A percentile compares a stretch with the other conserved stretches of the same genome.
These are phyloP conservation scores for Heliangelus exortis DNA, from an alignment of 2,797 vertebrate genomes.

Conservation along the genomic window DNA sequence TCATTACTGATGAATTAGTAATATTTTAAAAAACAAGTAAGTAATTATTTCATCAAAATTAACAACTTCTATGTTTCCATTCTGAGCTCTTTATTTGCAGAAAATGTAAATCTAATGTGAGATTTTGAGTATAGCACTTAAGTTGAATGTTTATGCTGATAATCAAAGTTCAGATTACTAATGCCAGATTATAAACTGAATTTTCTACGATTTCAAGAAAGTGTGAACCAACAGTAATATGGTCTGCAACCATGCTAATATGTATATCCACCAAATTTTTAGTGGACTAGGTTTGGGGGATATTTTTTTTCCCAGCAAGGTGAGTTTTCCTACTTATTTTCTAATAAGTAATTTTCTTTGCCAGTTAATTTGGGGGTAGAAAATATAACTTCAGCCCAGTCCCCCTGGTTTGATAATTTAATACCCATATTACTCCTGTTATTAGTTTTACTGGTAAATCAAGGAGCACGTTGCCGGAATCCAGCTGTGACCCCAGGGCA, in stretches of 20 bases:
- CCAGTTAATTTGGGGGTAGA: constrained; percentile 28
- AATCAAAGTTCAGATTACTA: neutral
- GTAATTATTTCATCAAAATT: neutral
- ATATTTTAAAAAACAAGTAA: neutral
- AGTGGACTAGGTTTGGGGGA: neutral
- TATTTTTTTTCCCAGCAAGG: neutral
- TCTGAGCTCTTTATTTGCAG: neutral
- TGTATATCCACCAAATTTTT: neutral
- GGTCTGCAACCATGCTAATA: neutral
- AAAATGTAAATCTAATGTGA: neutral
- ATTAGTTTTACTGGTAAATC: constrained; percentile 80
- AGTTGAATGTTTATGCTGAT: neutral
- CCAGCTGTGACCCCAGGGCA: constrained; percentile 84
- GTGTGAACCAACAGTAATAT: neutral
- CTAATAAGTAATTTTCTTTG: constrained; percentile 42
- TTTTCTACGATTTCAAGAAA: neutral
- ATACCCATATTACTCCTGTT: constrained; percentile 75
- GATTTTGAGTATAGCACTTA: neutral
- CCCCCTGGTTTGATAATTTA: constrained; percentile 72
- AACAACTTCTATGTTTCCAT: neutral
- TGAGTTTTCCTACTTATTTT: neutral
- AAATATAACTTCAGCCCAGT: constrained; percentile 33
- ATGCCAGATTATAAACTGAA: neutral
- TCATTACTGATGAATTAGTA: neutral
- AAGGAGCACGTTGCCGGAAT: constrained; percentile 78